Conservation (phyloP, 1,140 invertebrate species). For the Delia radicum region DNA sequence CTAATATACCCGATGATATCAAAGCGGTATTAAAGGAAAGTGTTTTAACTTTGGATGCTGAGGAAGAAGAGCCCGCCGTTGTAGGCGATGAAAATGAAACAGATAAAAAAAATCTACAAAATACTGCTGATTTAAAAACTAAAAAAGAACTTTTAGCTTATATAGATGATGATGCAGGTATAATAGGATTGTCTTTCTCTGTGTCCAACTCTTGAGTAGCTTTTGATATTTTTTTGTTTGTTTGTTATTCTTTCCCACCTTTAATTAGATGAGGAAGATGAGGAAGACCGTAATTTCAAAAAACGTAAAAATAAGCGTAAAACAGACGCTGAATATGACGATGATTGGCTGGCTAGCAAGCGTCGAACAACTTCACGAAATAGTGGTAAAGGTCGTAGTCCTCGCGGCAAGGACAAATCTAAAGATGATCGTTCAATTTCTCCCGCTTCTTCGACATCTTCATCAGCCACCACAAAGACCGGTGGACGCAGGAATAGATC, state of each 20-base stretch:
- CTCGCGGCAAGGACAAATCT: constrained; percentile 41
- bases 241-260: too few relatives aligned
- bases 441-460: constrained; percentile 48
- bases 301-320: constrained; percentile 45
- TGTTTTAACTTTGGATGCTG: constrained; percentile 41
- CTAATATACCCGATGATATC: constrained; percentile 53
- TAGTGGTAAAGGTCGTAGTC: constrained; percentile 44
- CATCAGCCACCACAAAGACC: constrained; percentile 38
- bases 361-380: constrained; percentile 40
- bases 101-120: constrained; percentile 33
- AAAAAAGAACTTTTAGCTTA: constrained; percentile 51
- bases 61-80: constrained; percentile 32
- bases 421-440: constrained; percentile 52
- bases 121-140: constrained; percentile 49
- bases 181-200: constrained; percentile 22
- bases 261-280: constrained; percentile 41
- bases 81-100: constrained; percentile 33
- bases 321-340: constrained; percentile 52
- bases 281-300: constrained; percentile 47
- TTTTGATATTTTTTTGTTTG: background rate
- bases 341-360: constrained; percentile 49
- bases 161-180: constrained; percentile 52
- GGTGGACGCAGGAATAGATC: background rate
- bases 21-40: constrained; percentile 53
- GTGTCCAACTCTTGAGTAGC: background rate